Conservation (phyloP, 2,888 invertebrate genomes). For the Halictus ligatus region DNA sequence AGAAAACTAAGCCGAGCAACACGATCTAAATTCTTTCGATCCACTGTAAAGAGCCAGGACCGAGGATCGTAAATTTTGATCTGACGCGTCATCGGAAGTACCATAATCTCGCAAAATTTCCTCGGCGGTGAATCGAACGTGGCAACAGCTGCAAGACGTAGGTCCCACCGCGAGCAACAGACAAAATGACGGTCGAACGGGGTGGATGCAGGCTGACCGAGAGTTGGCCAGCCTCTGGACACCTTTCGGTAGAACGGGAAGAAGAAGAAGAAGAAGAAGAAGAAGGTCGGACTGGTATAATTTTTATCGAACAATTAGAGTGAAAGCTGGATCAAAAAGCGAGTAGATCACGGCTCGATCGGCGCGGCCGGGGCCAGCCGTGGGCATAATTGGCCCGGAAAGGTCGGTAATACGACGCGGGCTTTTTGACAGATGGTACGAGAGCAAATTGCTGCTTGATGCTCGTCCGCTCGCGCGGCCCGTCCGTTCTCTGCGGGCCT, state of each 20-base stretch:
- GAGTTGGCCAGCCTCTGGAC: not conserved
- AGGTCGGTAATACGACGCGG: conserved; percentile 60
- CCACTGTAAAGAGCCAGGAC: not conserved
- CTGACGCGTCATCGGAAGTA: not conserved
- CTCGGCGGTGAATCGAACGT: not conserved
- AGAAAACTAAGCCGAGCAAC: not conserved
- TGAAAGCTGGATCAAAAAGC: conserved; percentile 73
- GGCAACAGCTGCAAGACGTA: conserved; percentile 52
- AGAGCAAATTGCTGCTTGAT: conserved; percentile 79
- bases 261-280: not conserved
- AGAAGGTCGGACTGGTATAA: conserved; percentile 73
- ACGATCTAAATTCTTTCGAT: not conserved
- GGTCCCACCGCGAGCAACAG: conserved; percentile 27
- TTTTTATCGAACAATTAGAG: conserved; percentile 78
- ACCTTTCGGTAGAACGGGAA: conserved; percentile 1
- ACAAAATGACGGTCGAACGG: not conserved
- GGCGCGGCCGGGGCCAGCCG: conserved; percentile 48
- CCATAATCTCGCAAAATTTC: not conserved
- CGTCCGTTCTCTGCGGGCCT: conserved; percentile 42
- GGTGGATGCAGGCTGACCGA: not conserved
- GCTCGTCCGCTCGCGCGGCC: conserved; percentile 62
- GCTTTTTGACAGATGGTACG: conserved; percentile 80
- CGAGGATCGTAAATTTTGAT: not conserved
- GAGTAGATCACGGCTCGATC: conserved; percentile 59
- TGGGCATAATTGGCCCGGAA: conserved; percentile 56